These are phyloP conservation scores for Pachycephala philippinensis DNA, from an alignment of 2,113 vertebrate species.

Conservation along the genomic window DNA sequence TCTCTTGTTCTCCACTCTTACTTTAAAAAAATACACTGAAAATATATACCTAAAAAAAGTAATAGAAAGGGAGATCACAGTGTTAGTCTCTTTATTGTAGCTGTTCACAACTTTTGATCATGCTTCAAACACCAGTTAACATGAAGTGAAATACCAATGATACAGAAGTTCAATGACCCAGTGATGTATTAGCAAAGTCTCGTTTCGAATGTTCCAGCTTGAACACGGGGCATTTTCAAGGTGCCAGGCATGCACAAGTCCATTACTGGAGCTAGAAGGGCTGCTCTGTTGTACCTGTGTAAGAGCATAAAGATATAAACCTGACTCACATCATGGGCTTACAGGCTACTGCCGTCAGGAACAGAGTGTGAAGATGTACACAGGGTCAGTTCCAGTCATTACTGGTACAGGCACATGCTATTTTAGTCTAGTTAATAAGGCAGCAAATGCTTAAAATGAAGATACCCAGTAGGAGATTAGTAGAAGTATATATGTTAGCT, in stretches of 20 bases:
- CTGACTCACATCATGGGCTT: not conserved
- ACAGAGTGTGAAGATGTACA: not conserved
- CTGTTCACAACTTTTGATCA: not conserved
- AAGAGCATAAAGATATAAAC: not conserved
- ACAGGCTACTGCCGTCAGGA: not conserved
- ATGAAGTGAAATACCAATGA: not conserved
- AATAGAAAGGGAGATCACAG: not conserved
- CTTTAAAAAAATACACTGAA: not conserved
- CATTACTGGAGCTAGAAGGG: not conserved
- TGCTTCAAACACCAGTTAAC: not conserved
- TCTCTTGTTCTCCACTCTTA: not conserved
- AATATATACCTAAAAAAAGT: not conserved
- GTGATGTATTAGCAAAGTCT: not conserved
- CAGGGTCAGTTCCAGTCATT: not conserved
- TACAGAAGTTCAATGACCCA: not conserved
- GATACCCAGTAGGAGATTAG: not conserved
- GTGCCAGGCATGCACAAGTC: not conserved
- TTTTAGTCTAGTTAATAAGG: not conserved
- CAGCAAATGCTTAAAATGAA: not conserved
- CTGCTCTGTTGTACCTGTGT: not conserved
- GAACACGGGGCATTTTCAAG: not conserved
- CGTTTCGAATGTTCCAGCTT: not conserved
- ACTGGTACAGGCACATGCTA: not conserved
- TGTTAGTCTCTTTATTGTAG: not conserved
- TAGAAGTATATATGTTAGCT: not conserved